Percentiles rank a stretch among this genome's conserved stretches.
Evolutionary conservation across 2,113 vertebrate genomes (phyloP).

Genomic region (Rhinichthys klamathensis): DNA sequence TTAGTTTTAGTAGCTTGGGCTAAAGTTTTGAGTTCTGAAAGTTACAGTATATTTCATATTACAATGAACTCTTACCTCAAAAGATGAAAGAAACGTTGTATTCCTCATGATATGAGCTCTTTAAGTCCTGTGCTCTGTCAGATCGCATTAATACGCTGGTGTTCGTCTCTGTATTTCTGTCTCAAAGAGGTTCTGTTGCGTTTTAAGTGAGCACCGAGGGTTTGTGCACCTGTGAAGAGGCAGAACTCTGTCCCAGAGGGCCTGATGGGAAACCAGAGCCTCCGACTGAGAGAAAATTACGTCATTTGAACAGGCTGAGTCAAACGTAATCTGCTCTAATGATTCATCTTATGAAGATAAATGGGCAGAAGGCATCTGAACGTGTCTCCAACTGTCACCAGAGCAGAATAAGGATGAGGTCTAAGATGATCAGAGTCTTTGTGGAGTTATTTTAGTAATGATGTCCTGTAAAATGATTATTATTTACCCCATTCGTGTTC

Average conservation of each 20-base stretch:
- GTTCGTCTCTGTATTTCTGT: not conserved
- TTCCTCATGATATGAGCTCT: not conserved
- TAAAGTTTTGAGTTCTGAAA: constrained; percentile 15
- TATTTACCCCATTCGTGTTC: not conserved
- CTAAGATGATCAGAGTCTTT: not conserved
- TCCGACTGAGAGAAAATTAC: constrained; percentile 32
- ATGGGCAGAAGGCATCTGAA: constrained; percentile 45
- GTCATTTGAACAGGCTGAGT: constrained; percentile 53
- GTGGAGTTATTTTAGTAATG: constrained; percentile 2
- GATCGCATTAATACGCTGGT: constrained; percentile 15
- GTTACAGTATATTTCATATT: not conserved
- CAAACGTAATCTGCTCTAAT: constrained; percentile 53
- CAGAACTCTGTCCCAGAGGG: constrained; percentile 26
- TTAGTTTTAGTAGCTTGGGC: not conserved
- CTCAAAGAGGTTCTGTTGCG: constrained; percentile 5
- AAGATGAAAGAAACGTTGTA: not conserved
- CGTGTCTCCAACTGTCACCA: not conserved
- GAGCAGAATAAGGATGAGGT: constrained; percentile 4
- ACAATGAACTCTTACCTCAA: constrained; percentile 8
- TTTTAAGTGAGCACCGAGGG: constrained; percentile 3
- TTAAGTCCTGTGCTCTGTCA: constrained; percentile 25
- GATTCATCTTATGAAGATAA: constrained; percentile 50
- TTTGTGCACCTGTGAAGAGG: constrained; percentile 42
- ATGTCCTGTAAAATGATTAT: constrained; percentile 17
- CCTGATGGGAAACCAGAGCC: constrained; percentile 14